phyloP scores from a whole-genome alignment of 1,140 invertebrate genomes.

The Dinoponera quadriceps region DNA sequence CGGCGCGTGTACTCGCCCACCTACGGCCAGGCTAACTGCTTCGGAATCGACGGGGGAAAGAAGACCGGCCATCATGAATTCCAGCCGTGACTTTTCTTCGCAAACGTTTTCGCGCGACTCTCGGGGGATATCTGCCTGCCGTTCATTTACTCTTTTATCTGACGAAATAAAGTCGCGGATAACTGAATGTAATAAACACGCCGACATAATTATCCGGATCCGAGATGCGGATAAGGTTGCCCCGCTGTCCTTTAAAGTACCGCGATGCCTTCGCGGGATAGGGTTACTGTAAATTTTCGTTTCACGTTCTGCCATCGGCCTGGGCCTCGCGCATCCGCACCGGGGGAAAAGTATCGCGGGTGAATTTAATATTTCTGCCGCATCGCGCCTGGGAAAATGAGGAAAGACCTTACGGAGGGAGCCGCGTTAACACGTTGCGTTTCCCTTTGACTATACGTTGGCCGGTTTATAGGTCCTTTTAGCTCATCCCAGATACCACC shows the following conservation, averaged over 20 bases:
- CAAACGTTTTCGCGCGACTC: conserved; percentile 33
- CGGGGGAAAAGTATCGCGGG: conserved; percentile 37
- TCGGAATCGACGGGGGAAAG: conserved; percentile 69
- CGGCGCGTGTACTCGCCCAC: conserved; percentile 46
- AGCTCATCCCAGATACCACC: conserved; percentile 6
- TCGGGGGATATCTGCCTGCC: conserved; percentile 14
- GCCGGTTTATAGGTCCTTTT: neutral
- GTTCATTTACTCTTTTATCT: conserved; percentile 53
- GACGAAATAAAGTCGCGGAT: conserved; percentile 75
- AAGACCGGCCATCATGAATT: conserved; percentile 73
- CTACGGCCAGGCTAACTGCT: conserved; percentile 46
- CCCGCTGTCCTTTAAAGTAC: conserved; percentile 56
- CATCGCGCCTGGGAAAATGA: neutral
- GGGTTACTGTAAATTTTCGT: conserved; percentile 63
- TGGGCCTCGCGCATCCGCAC: conserved; percentile 1
- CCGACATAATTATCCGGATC: conserved; percentile 82
- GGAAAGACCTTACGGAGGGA: neutral
- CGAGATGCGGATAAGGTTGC: conserved; percentile 59
- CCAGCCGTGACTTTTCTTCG: conserved; percentile 71
- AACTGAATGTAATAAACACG: conserved; percentile 81
- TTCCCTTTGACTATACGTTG: neutral
- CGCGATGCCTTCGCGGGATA: conserved; percentile 40
- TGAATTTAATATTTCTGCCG: conserved; percentile 35
- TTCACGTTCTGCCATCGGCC: conserved; percentile 38
- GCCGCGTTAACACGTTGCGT: neutral